These are phyloP conservation scores for Agrenia bidenticulata DNA, from an alignment of 2,888 invertebrate genomes.

Conservation along the genomic window DNA sequence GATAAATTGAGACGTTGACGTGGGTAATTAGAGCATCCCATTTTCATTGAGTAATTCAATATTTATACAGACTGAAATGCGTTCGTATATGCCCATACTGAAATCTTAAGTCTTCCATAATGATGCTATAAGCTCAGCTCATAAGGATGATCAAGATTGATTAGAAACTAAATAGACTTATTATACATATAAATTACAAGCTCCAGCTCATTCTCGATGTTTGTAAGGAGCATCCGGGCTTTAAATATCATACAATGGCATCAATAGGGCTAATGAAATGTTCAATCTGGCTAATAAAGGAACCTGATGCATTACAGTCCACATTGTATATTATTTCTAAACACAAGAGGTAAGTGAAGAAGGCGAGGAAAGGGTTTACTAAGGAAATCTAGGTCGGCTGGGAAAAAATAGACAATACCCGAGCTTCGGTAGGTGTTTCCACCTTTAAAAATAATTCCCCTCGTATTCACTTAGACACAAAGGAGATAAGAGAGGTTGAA, in stretches of 20 bases:
- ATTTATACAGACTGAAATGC: too few relatives aligned
- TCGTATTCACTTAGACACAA: too few relatives aligned
- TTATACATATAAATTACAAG: slow-evolving; percentile 6
- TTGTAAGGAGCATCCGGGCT: slow-evolving; percentile 8
- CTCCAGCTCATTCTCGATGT: background rate
- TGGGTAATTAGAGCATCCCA: slow-evolving; percentile 7
- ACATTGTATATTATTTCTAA: too few relatives aligned
- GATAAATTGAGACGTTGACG: slow-evolving; percentile 1
- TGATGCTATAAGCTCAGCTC: background rate
- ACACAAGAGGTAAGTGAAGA: too few relatives aligned
- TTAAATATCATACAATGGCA: background rate
- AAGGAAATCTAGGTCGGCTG: background rate
- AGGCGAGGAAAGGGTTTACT: background rate
- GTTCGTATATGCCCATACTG: background rate
- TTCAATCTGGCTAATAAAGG: background rate
- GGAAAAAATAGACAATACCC: too few relatives aligned
- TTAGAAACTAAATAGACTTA: slow-evolving; percentile 17
- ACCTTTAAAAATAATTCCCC: too few relatives aligned
- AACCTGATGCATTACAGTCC: too few relatives aligned
- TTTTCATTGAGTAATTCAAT: too few relatives aligned
- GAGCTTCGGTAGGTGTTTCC: too few relatives aligned
- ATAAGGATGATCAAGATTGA: slow-evolving; percentile 14
- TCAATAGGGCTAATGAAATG: slow-evolving; percentile 4
- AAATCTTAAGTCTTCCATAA: background rate
- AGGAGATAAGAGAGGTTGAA: slow-evolving; percentile 10